Base-by-base conservation (phyloP, 2,888 invertebrate species). In the Aporophyla nigra region DNA sequence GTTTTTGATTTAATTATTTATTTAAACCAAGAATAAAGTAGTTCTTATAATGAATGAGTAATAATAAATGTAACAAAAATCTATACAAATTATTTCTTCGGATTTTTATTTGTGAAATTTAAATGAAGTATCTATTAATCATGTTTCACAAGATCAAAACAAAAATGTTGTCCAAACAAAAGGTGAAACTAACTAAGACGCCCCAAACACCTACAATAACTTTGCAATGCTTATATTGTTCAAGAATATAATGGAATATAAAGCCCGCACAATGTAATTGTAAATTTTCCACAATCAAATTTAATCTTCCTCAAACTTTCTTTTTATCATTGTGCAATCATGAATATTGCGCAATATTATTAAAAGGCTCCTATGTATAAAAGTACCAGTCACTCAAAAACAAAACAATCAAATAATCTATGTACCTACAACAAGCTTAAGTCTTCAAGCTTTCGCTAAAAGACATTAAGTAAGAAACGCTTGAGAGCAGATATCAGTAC, bases 401-500 rank as follows among this genome's bases (percentile, higher is more conserved):
- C 3, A 46, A 27, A 27, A 65, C 9, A 21, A 33, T 10, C 9
- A n/a, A 53, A 33, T 67, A 53, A 67, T 16, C 5, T 12, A 33
- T 10, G 9, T 5, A 33, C 21, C 16, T 9, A 33, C n/a, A 16
- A 53, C 10, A n/a, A 33, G 33, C 21, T 33, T 33, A 66, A n/a
- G 3, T 51, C n/a, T 9, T n/a, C n/a, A 27, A 82, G 79, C 76
- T 79, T 74, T 76, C 76, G 40, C 71, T 82, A 79, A 76, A 76
- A 83, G 71, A 77, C 71, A 76, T 76, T 78, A 80, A 62, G 43
- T 69, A 59, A 61, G 71, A 71, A 49, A 40, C 33, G 14, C 58
- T 49, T 54, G 58, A 71, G 71, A 74, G 72, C 74, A 76, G 76
- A 78, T 82, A 78, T 75, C 77, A 76, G 81, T 74, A 73, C n/a